Conservation (phyloP, 2,113 vertebrate genomes). For the Halichoeres trimaculatus region DNA sequence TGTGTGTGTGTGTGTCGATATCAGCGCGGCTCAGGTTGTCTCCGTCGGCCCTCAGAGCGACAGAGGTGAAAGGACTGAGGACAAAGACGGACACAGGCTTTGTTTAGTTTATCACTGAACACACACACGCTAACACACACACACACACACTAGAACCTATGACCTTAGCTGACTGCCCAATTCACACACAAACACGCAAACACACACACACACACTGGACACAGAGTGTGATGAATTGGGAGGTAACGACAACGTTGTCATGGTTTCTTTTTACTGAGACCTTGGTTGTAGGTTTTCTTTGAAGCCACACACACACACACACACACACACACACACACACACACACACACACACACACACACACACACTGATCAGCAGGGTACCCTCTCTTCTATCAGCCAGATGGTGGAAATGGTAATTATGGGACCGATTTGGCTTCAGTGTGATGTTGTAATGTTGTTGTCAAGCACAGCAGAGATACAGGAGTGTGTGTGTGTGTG, state of each 20-base stretch:
- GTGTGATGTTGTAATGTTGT: slow-evolving; percentile 23
- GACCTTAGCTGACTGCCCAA: not conserved
- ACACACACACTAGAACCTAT: not conserved
- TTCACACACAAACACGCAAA: slow-evolving; percentile 1
- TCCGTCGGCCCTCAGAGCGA: slow-evolving; percentile 27
- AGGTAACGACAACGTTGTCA: slow-evolving; percentile 46
- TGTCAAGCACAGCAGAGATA: slow-evolving; percentile 13
- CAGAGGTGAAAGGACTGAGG: slow-evolving; percentile 43
- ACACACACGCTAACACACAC: slow-evolving; percentile 7
- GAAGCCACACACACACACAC: slow-evolving; percentile 14
- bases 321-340: slow-evolving; percentile 26
- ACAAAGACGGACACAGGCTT: slow-evolving; percentile 59
- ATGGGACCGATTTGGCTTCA: slow-evolving; percentile 34
- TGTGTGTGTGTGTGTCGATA: slow-evolving; percentile 5
- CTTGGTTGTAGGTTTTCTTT: slow-evolving; percentile 16
- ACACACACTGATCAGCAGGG: not conserved
- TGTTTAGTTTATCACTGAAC: slow-evolving; percentile 58
- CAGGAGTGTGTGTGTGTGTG: too few relatives aligned
- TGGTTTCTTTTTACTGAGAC: slow-evolving; percentile 47
- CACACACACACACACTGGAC: slow-evolving; percentile 1
- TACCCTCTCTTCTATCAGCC: slow-evolving; percentile 31
- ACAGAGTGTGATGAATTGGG: slow-evolving; percentile 23
- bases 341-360: slow-evolving; percentile 19
- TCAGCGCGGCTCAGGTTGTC: slow-evolving; percentile 47
- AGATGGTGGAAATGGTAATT: slow-evolving; percentile 61